Evolutionary conservation across 2,797 vertebrate genomes (phyloP).

Genomic region (Aeoliscus strigatus): DNA sequence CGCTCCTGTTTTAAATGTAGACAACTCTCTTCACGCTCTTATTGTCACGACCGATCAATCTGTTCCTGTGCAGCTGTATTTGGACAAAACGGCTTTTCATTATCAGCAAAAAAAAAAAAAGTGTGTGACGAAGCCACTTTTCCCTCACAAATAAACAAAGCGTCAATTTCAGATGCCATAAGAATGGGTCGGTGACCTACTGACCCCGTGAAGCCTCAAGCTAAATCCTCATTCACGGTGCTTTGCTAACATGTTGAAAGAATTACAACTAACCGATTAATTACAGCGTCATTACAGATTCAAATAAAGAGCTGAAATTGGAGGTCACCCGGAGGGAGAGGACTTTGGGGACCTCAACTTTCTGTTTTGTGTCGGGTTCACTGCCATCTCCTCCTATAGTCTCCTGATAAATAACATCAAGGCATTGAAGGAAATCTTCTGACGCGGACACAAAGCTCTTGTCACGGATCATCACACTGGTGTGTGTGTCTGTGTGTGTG

Average conservation of each 20-base stretch:
- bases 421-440: slow-evolving; percentile 31
- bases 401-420: slow-evolving; percentile 42
- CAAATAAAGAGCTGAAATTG: slow-evolving; percentile 43
- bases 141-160: slow-evolving; percentile 32
- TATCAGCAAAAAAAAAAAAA: slow-evolving; percentile 2
- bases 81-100: slow-evolving; percentile 5
- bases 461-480: slow-evolving; percentile 32
- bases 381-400: slow-evolving; percentile 9
- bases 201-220: slow-evolving; percentile 36
- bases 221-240: slow-evolving; percentile 11
- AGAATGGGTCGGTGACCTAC: slow-evolving; percentile 29
- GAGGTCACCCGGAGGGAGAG: slow-evolving; percentile 16
- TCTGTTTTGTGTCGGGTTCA: neutral
- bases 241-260: slow-evolving; percentile 55
- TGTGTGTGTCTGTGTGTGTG: slow-evolving; percentile 8
- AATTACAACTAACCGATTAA: slow-evolving; percentile 54
- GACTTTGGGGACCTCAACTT: too few species aligned
- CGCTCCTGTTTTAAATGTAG: too few species aligned
- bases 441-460: slow-evolving; percentile 17
- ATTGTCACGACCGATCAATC: neutral
- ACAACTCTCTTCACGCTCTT: too few species aligned
- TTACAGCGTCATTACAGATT: slow-evolving; percentile 41
- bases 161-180: slow-evolving; percentile 4
- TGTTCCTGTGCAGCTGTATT: neutral
- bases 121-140: slow-evolving; percentile 23